phyloP scores from a whole-genome alignment of 2,113 vertebrate species.

The Drymodes brunneopygia region DNA sequence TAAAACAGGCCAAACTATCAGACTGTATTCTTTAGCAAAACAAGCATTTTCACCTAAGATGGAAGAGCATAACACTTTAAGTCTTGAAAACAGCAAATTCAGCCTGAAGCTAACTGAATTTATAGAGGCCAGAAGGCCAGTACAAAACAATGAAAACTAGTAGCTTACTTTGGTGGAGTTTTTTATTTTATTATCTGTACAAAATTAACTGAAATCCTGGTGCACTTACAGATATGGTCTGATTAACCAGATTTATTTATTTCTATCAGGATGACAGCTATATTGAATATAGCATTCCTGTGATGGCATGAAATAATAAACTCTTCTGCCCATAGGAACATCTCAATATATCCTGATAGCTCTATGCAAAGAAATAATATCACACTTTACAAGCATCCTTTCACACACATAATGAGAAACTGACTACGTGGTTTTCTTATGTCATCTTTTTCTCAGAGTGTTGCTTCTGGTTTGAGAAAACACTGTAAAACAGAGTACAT shows the following conservation, averaged over 20 bases:
- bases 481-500: neutral
- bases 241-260: conserved; percentile 4
- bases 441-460: neutral
- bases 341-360: neutral
- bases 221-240: neutral
- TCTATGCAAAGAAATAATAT: neutral
- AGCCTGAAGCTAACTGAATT: neutral
- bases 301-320: neutral
- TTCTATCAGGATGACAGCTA: neutral
- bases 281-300: neutral
- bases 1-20: neutral
- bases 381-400: neutral
- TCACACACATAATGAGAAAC: neutral
- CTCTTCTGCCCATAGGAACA: neutral
- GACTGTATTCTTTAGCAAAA: neutral
- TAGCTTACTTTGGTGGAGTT: neutral
- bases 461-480: neutral
- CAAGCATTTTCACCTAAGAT: neutral
- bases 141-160: neutral
- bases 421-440: neutral
- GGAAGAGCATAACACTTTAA: neutral
- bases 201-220: neutral
- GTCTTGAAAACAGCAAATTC: neutral
- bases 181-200: neutral
- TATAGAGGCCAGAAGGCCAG: neutral